Evolutionary conservation across 2,888 invertebrate species (phyloP), one percentile per base, ranked within the genome.

Genomic region (Diarsia mendica): DNA sequence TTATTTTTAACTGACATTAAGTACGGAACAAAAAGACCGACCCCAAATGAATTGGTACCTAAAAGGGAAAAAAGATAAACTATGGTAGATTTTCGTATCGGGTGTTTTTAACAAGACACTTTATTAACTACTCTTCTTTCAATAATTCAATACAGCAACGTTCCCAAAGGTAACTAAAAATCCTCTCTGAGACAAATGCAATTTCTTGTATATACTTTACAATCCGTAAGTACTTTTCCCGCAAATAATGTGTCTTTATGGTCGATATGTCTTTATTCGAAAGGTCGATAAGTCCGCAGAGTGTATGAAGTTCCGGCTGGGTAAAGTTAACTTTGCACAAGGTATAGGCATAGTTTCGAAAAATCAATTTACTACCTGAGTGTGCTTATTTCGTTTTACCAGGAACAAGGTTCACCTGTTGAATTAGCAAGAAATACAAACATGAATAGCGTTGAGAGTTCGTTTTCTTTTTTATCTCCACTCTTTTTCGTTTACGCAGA

Each of bases 231-330:
- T 51, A 63, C 9, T 53, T 77, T 67, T 51, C 9, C 18, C 53
- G 46, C 53, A 67, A 67, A 77, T 11, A 75, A 75, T 67, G 67
- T 67, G 58, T 13, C 39, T 68, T 44, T 58, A 68, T 77, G 78
- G 67, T 77, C 60, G 60, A 61, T 61, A 53, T 69, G 23, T 51
- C n/a, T n/a, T n/a, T n/a, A n/a, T n/a, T n/a, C n/a, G n/a, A n/a
- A n/a, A n/a, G n/a, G n/a, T n/a, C n/a, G n/a, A n/a, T n/a, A 23
- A 58, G 44, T 23, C 78, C 67, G 58, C 33, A 33, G 49, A 28
- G 6, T 76, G 20, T 61, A 69, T 33, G 44, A 61, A 20, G 79
- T 6, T 46, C 15, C 60, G 10, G n/a, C 23, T 6, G 15, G 44
- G 23, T 49, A 15, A 49, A 70, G 33, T 70, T 53, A 53, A 63